Evolutionary conservation across 2,113 vertebrate genomes (phyloP), one percentile per base, ranked within the genome.

Genomic region (Ginglymostoma cirratum): DNA sequence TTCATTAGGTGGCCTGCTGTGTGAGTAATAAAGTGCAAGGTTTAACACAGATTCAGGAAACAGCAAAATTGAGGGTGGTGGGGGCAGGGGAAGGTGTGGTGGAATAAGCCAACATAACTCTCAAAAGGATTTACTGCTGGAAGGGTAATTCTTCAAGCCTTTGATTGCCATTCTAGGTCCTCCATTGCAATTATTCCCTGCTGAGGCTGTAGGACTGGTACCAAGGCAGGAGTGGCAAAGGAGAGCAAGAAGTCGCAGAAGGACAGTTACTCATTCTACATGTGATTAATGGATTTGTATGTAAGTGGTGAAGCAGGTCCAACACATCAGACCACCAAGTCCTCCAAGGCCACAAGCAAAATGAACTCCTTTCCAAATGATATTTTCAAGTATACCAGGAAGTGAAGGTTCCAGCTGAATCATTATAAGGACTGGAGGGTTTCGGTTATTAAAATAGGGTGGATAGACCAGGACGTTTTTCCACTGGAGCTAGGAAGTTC

Each of bases 11-110:
- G 27, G 48, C 21, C 85, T 93, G 30, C 89, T 66, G 61, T 67
- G 89, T 30, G n/a, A 34, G 52, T 19, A 24, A 65, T 92, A 92
- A 90, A 61, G 55, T 65, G 27, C 30, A 92, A 92, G 65, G 61
- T 61, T 61, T 92, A 92, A 55, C 89, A 93, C 89, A 38, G 65
- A 5, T 93, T 67, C 61, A 93, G 61, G 89, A 66, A 93, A 93
- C n/a, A 93, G 89, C 67, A 66, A 67, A 66, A 66, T 93, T 34
- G 30, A 34, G n/a, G n/a, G 89, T 5, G 89, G 23, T 55, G 30
- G 55, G 12, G 89, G 34, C 7, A 61, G 55, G 55, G 55, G 55
- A 12, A 8, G 55, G 55, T 61, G 55, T 61, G 55, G 55, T 61
- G 55, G 15, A 3, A 61, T 90, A 66, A 42, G 65, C 61, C 61